These are phyloP conservation scores for Raja brachyura DNA, from an alignment of 2,113 vertebrate species.

Conservation along the genomic window DNA sequence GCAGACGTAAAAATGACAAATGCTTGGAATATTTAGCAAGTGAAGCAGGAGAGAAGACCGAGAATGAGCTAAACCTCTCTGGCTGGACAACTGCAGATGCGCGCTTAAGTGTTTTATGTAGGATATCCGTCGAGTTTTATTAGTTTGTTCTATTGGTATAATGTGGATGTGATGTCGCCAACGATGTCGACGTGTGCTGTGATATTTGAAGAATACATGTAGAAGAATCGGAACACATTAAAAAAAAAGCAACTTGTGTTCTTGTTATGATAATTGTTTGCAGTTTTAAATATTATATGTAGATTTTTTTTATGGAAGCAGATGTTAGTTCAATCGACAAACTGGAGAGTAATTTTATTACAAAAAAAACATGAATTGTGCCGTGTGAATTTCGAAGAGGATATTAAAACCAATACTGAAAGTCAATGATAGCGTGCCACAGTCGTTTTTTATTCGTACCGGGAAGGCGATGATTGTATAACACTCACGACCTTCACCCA, in stretches of 20 bases:
- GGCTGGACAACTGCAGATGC: neutral
- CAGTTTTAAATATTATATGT: neutral
- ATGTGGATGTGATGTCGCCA: neutral
- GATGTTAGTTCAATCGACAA: neutral
- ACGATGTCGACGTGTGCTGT: neutral
- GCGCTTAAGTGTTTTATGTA: neutral
- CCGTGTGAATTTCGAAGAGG: neutral
- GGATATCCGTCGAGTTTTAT: neutral
- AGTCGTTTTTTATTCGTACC: neutral
- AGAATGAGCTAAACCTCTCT: neutral
- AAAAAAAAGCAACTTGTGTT: neutral
- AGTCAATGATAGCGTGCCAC: neutral
- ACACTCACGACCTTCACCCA: neutral
- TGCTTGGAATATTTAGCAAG: too few relatives aligned
- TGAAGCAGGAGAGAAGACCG: too few relatives aligned
- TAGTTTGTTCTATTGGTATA: neutral
- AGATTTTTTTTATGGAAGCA: neutral
- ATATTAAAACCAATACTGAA: neutral
- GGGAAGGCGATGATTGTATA: neutral
- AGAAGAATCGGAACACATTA: neutral
- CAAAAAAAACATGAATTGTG: neutral
- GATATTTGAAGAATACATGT: neutral
- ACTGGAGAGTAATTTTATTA: neutral
- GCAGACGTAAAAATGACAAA: neutral
- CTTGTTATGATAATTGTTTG: neutral